phyloP scores from a whole-genome alignment of 2,113 vertebrate species.

The Pygoscelis adeliae region DNA sequence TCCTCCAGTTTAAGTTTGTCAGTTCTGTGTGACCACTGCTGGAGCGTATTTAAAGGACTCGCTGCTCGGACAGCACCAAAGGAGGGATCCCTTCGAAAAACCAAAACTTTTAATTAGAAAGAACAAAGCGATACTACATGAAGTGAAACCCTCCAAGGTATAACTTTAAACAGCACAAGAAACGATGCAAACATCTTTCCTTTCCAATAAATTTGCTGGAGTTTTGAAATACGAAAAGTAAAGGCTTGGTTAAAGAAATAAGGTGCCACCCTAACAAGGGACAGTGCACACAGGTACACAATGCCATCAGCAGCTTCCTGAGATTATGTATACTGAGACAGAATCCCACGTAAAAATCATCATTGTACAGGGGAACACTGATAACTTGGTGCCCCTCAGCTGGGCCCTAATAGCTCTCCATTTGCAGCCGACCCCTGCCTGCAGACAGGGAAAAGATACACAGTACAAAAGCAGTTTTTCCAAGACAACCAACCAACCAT shows the following conservation, averaged over 20 bases:
- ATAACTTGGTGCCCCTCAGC: background rate
- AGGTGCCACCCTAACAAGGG: background rate
- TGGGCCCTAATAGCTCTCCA: background rate
- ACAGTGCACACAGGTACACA: background rate
- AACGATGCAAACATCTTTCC: background rate
- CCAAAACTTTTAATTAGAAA: background rate
- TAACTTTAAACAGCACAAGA: background rate
- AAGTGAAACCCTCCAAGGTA: background rate
- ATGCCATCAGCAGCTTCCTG: background rate
- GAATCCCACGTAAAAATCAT: background rate
- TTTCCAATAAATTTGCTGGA: background rate
- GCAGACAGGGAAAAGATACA: background rate
- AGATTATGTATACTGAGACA: background rate
- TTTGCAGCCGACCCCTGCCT: background rate
- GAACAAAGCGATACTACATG: background rate
- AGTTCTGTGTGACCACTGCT: background rate
- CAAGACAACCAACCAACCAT: background rate
- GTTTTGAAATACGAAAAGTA: background rate
- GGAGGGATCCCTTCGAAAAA: background rate
- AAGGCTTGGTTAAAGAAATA: background rate
- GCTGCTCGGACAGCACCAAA: background rate
- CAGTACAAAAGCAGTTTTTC: background rate
- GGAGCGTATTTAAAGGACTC: background rate
- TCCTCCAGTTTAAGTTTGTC: constrained; percentile 31
- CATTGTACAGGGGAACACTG: background rate